Base-by-base conservation (phyloP, 2,797 vertebrate genomes). In the Dicrostonyx torquatus region DNA sequence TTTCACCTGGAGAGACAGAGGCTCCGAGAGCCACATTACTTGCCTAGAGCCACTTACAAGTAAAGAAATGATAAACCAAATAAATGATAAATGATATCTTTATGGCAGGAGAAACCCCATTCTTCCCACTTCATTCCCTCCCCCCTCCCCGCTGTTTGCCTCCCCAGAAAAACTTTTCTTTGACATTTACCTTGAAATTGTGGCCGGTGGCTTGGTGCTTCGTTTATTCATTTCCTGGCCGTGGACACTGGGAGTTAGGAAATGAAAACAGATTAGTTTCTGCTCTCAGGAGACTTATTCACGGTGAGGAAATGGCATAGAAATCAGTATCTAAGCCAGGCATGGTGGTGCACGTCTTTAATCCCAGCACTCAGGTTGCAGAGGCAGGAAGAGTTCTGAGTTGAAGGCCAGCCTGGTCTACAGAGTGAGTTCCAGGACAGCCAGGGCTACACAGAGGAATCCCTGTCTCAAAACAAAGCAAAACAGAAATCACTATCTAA, bases 241-340 rank as follows among this genome's bases (percentile, higher is more conserved):
- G 40, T 48, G 64, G 60, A 85, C 45, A 45, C 5, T 68, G n/a
- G 15, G 24, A 9, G 58, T 77, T 75, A 75, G 73, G 73, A 89
- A 26, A 40, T 48, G 14, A 93, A 80, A 72, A 90, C 17, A 29
- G 31, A 37, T 82, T 62, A 62, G 60, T 50, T 24, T 34, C n/a
- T 73, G n/a, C 17, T 64, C 26, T 91, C 40, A 64, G 50, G 60
- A 82, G 86, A 20, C 13, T 82, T 58, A 55, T 26, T 37, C 10
- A 29, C 79, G 70, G 26, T 11, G 26, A 95, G 76, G 43, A 96
- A 87, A 88, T 2, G 43, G 12, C 64, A 60, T 18, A 72, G 95
- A 91, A 82, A 80, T 60, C 53, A 75, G 7, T 53, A 68, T 13
- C 77, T 58, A 73, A 22, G 62, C 6, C 34, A 37, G 82, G 18